These are phyloP conservation scores for Liopterus haemorrhoidalis DNA, from an alignment of 2,888 invertebrate species.

Conservation along the genomic window DNA sequence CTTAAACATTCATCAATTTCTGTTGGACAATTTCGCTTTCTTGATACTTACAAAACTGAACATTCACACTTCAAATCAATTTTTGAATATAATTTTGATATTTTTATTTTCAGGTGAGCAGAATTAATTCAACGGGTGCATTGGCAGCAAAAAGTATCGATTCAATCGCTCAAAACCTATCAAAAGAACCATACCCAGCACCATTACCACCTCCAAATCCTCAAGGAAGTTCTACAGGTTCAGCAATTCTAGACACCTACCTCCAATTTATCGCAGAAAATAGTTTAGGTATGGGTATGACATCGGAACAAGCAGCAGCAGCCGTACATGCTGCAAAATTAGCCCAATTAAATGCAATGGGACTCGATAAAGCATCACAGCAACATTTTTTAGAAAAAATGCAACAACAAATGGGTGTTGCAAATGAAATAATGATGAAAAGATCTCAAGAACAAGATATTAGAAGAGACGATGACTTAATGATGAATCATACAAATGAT, in stretches of 20 bases:
- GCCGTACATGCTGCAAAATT: constrained; percentile 74
- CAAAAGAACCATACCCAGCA: constrained; percentile 64
- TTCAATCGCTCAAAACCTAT: constrained; percentile 55
- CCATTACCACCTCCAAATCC: constrained; percentile 47
- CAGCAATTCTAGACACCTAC: constrained; percentile 79
- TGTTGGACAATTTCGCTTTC: no score
- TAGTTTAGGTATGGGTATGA: constrained; percentile 62
- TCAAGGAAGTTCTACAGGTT: constrained; percentile 55
- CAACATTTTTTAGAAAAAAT: constrained; percentile 60
- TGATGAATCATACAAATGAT: constrained; percentile 52
- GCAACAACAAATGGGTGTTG: constrained; percentile 56
- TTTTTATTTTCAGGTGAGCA: constrained; percentile 57
- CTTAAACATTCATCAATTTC: no score
- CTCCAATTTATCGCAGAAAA: constrained; percentile 83
- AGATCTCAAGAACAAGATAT: constrained; percentile 44
- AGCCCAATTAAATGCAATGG: constrained; percentile 68
- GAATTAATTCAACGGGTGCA: constrained; percentile 43
- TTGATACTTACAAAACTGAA: no score
- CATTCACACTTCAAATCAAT: no score
- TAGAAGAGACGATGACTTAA: constrained; percentile 49
- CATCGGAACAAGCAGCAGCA: constrained; percentile 60
- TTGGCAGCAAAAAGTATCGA: constrained; percentile 62
- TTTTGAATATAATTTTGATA: no score
- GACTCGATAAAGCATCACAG: constrained; percentile 47
- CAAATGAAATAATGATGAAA: constrained; percentile 53